Evolutionary conservation across 1,140 invertebrate genomes (phyloP), one percentile per base, ranked within the genome.

Genomic region (Cecropterus lyciades): DNA sequence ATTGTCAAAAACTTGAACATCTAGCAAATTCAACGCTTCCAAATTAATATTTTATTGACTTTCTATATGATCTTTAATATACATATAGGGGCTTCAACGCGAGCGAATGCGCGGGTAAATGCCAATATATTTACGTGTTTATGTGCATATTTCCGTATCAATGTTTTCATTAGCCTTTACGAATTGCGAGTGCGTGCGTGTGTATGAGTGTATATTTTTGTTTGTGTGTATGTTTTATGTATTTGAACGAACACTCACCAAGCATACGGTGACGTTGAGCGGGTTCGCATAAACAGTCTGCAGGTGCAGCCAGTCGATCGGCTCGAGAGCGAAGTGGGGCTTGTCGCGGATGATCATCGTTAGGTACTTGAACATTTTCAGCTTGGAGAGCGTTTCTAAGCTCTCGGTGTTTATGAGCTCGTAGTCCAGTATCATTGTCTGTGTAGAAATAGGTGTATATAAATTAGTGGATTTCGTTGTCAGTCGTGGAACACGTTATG

Each of bases 391-490:
- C 0, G 80, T 84, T 10, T 77, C 55, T 7, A 90, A 27, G 0
- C 75, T 55, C 0, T 69, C 67, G 8, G 80, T 81, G 52, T 46
- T 82, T 24, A 87, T 64, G 3, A 71, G 65, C 8, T 83, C 79
- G 69, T 84, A 87, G 55, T 90, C 85, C 40, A 87, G 67, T 40
- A 76, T 67, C 52, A 91, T 57, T 42, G 80, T 74, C 87, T 90
- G 80, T 6, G 16, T 6, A 33, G 3, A 33, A 33, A 33, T 10
- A n/a, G n/a, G n/a, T n/a, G n/a, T n/a, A n/a, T n/a, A n/a, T n/a
- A n/a, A n/a, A n/a, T n/a, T n/a, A n/a, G n/a, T n/a, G n/a, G n/a
- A n/a, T n/a, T n/a, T n/a, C n/a, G n/a, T n/a, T n/a, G n/a, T n/a
- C n/a, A n/a, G n/a, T n/a, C n/a, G n/a, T n/a, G n/a, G n/a, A n/a